A percentile compares a stretch with the other conserved stretches of the same genome.
Conservation (phyloP, 1,140 invertebrate genomes). For the Paraescarpia echinospica region DNA sequence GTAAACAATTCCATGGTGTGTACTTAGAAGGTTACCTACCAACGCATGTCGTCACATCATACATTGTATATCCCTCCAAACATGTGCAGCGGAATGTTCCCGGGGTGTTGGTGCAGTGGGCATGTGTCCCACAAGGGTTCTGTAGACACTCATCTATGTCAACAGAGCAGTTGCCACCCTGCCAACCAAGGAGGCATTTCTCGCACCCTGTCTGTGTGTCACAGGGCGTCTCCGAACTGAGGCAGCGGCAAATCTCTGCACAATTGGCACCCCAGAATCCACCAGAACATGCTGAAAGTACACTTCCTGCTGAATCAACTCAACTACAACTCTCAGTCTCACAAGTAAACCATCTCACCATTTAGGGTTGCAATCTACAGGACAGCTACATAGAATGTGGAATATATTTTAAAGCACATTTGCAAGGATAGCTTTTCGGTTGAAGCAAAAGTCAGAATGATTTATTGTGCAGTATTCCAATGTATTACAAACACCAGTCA, state of each 20-base stretch:
- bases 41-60: not conserved
- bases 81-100: constrained; percentile 65
- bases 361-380: not conserved
- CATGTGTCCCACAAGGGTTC: constrained; percentile 61
- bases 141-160: constrained; percentile 66
- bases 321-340: too few species aligned
- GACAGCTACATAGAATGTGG: not conserved
- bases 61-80: constrained; percentile 67
- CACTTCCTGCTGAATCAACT: too few species aligned
- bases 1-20: not conserved
- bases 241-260: not conserved
- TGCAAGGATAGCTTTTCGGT: too few species aligned
- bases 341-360: too few species aligned
- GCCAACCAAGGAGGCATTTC: not conserved
- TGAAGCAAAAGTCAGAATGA: too few species aligned
- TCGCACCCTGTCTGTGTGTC: not conserved
- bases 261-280: not conserved
- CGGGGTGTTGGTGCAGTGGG: constrained; percentile 63
- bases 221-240: not conserved
- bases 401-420: not conserved
- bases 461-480: too few species aligned
- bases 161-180: constrained; percentile 41
- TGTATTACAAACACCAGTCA: too few species aligned
- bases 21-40: not conserved
- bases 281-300: not conserved